A percentile compares a stretch with the other conserved stretches of the same genome.
Evolutionary conservation across 2,888 invertebrate species (phyloP).

Genomic region (Oligia strigilis): DNA sequence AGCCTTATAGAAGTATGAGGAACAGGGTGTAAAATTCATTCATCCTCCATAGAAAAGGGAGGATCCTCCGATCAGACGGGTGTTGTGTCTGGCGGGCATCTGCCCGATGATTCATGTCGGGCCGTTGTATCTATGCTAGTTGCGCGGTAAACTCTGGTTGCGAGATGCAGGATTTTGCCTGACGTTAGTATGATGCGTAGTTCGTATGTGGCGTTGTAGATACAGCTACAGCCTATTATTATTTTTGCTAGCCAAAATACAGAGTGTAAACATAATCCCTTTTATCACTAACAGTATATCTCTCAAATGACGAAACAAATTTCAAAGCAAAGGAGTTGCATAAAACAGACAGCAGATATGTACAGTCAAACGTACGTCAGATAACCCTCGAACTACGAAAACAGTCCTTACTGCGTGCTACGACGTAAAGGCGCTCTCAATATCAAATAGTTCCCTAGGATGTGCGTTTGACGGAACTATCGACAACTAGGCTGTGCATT

Average conservation of each 20-base stretch:
- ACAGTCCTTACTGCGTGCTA: not conserved
- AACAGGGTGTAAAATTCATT: too few relatives aligned
- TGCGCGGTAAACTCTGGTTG: too few relatives aligned
- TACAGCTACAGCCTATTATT: too few relatives aligned
- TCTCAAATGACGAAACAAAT: not conserved
- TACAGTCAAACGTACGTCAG: not conserved
- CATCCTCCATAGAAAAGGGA: too few relatives aligned
- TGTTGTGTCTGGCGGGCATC: too few relatives aligned
- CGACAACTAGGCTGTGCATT: constrained; percentile 19
- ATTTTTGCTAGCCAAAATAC: not conserved
- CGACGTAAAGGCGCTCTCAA: not conserved
- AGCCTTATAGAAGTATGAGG: too few relatives aligned
- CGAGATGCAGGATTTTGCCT: too few relatives aligned
- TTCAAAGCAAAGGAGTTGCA: not conserved
- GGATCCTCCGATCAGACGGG: too few relatives aligned
- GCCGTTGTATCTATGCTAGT: too few relatives aligned
- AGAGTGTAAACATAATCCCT: not conserved
- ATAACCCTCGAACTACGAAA: not conserved
- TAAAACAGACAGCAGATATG: not conserved
- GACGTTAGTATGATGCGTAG: too few relatives aligned
- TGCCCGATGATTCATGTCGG: too few relatives aligned
- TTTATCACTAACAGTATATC: not conserved
- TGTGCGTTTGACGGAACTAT: not conserved
- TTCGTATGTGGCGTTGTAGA: too few relatives aligned
- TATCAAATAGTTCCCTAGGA: not conserved